Conservation (phyloP, 2,797 vertebrate species). For the Tapera naevia region DNA sequence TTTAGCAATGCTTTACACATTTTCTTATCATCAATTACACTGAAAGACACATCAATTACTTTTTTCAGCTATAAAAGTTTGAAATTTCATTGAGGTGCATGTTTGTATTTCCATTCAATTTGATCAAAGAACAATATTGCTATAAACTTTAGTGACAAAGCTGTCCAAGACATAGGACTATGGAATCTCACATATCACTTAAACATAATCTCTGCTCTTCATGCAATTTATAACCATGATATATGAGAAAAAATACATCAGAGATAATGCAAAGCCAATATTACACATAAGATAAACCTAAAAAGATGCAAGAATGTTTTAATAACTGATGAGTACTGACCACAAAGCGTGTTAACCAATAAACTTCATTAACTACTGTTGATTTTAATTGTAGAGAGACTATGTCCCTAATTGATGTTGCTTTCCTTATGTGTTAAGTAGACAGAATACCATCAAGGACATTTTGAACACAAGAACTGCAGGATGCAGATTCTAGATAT, state of each 20-base stretch:
- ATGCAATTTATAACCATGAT: neutral
- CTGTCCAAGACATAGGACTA: neutral
- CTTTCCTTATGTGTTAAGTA: neutral
- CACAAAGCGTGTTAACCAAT: neutral
- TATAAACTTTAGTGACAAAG: neutral
- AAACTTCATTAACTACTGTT: neutral
- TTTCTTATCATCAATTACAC: neutral
- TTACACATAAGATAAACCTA: neutral
- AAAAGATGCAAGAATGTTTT: neutral
- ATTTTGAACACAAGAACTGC: neutral
- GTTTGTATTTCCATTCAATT: neutral
- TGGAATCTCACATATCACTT: neutral
- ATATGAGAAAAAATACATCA: neutral
- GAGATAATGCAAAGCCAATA: neutral
- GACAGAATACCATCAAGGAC: neutral
- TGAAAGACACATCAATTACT: neutral
- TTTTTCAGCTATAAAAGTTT: neutral
- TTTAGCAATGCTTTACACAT: neutral
- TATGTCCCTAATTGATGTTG: neutral
- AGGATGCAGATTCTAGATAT: neutral
- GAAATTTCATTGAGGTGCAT: neutral
- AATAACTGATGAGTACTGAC: neutral
- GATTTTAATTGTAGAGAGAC: neutral
- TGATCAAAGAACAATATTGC: neutral
- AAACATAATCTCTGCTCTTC: neutral